Conservation (phyloP, 1,140 invertebrate genomes). For the Eriocheir sinensis region DNA sequence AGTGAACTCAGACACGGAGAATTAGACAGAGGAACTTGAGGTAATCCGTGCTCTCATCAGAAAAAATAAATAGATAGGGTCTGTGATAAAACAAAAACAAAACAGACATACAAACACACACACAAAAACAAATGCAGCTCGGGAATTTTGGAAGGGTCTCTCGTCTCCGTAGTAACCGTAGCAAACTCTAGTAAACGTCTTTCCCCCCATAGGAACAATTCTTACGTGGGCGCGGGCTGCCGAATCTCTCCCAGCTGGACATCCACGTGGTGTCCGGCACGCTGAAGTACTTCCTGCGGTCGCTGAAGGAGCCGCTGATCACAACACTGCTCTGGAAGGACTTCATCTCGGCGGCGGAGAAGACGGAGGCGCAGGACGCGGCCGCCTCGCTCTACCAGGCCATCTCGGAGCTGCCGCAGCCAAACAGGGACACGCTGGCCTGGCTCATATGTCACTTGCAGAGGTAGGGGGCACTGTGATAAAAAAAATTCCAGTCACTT, state of each 20-base stretch:
- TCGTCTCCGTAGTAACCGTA: too few species aligned
- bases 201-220: slow-evolving; percentile 88
- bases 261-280: slow-evolving; percentile 92
- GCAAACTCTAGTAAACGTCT: too few species aligned
- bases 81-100: too few species aligned
- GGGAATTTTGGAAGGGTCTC: too few species aligned
- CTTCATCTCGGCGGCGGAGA: slow-evolving; percentile 87
- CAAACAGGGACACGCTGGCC: slow-evolving; percentile 94
- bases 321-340: slow-evolving; percentile 88
- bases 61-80: too few species aligned
- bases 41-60: too few species aligned
- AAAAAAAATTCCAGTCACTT: neutral
- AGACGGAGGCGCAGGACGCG: slow-evolving; percentile 82
- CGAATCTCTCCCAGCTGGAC: slow-evolving; percentile 87
- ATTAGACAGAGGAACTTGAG: too few species aligned
- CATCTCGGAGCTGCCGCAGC: slow-evolving; percentile 89
- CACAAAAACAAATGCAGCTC: too few species aligned
- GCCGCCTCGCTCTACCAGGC: slow-evolving; percentile 86
- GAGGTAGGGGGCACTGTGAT: slow-evolving; percentile 82
- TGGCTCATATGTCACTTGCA: slow-evolving; percentile 93
- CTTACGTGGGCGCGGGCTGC: slow-evolving; percentile 87
- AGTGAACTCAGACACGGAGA: too few species aligned
- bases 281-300: slow-evolving; percentile 93
- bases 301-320: slow-evolving; percentile 91
- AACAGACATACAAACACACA: too few species aligned